A percentile compares a stretch with the other conserved stretches of the same genome.
These are phyloP conservation scores for Papilio protenor DNA, from an alignment of 2,888 invertebrate genomes.

Conservation along the genomic window DNA sequence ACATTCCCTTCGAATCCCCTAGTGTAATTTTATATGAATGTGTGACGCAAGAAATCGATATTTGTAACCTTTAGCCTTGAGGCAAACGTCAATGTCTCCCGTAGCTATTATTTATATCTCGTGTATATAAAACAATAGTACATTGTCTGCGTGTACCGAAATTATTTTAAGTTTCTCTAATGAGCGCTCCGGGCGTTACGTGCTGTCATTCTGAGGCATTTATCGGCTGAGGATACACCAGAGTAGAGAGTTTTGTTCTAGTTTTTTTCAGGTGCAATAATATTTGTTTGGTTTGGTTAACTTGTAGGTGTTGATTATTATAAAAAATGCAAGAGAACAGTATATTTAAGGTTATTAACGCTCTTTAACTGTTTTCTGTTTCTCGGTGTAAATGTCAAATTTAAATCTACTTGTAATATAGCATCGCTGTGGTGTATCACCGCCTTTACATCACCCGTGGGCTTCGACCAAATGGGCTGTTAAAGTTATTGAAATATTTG, in stretches of 20 bases:
- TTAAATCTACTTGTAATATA: background rate
- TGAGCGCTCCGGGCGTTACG: conserved; percentile 26
- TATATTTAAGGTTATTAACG: background rate
- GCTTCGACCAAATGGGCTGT: conserved; percentile 35
- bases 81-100: background rate
- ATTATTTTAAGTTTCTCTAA: conserved; percentile 36
- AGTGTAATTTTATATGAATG: background rate
- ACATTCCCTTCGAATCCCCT: no score
- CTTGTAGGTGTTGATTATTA: background rate
- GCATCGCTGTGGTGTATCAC: background rate
- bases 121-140: conserved; percentile 16
- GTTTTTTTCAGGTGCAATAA: background rate
- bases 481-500: conserved; percentile 43
- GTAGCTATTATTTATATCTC: background rate
- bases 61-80: background rate
- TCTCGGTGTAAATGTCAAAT: background rate
- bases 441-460: conserved; percentile 20
- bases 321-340: background rate
- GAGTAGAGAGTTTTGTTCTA: background rate
- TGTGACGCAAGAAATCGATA: background rate
- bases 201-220: conserved; percentile 16
- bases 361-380: background rate
- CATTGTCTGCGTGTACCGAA: conserved; percentile 32
- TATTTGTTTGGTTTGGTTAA: background rate
- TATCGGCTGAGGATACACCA: conserved; percentile 18